A percentile compares a stretch with the other conserved stretches of the same genome.
phyloP scores from a whole-genome alignment of 2,888 invertebrate genomes.

The Oscheius sp. region DNA sequence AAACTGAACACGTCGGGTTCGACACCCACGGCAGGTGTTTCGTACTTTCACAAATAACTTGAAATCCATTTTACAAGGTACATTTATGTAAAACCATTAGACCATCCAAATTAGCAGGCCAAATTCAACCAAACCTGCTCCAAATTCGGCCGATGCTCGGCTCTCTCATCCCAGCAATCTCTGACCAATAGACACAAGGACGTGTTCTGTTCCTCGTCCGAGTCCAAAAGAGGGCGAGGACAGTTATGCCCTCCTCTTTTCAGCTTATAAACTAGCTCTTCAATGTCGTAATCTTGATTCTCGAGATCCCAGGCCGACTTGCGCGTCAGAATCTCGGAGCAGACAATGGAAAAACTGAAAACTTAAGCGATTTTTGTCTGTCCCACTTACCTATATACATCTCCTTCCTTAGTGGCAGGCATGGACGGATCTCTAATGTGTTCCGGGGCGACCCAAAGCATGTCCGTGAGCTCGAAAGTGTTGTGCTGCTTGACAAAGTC shows the following conservation, averaged over 20 bases:
- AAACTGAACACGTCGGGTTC: too few species aligned
- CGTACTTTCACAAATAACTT: too few species aligned
- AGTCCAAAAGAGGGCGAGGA: constrained; percentile 35
- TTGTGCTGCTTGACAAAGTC: constrained; percentile 30
- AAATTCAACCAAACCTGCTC: constrained; percentile 28
- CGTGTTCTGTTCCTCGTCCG: constrained; percentile 45
- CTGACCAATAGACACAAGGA: constrained; percentile 36
- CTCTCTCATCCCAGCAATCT: constrained; percentile 59
- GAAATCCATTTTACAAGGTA: too few species aligned
- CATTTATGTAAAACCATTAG: too few species aligned
- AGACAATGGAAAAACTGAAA: constrained; percentile 56
- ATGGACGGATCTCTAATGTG: constrained; percentile 30
- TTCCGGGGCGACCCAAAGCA: constrained; percentile 66
- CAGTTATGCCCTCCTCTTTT: constrained; percentile 46
- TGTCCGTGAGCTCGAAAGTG: constrained; percentile 34
- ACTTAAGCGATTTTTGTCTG: too few species aligned
- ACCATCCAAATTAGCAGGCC: too few species aligned
- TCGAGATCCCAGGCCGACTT: constrained; percentile 44
- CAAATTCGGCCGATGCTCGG: constrained; percentile 51
- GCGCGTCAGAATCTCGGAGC: constrained; percentile 43
- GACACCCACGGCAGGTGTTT: too few species aligned
- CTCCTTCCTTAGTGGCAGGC: constrained; percentile 42
- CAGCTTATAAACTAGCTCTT: constrained; percentile 55
- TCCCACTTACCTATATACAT: constrained; percentile 45
- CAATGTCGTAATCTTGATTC: constrained; percentile 46